Conservation (phyloP, 2,888 invertebrate genomes). For the Matsumyia berberina region DNA sequence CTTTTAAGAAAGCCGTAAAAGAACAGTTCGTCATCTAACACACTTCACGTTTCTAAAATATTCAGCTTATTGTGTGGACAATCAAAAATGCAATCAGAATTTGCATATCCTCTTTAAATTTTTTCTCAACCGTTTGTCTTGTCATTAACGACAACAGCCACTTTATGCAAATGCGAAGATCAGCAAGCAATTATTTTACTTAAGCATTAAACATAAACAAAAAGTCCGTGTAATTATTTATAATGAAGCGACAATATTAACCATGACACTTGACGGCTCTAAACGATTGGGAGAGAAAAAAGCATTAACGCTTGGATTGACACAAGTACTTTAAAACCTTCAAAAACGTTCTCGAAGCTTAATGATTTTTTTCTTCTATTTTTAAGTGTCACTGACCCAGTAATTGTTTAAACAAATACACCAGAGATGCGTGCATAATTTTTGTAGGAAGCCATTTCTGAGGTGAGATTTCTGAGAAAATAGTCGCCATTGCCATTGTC, state of each 20-base stretch:
- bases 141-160: conserved; percentile 22
- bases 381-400: conserved; percentile 57
- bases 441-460: conserved; percentile 20
- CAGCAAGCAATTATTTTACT: conserved; percentile 46
- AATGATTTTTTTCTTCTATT: neutral
- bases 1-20: conserved; percentile 23
- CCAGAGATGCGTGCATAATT: conserved; percentile 11
- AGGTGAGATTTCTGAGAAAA: conserved; percentile 17
- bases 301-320: conserved; percentile 22
- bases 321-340: conserved; percentile 25
- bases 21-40: conserved; percentile 47
- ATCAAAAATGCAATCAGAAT: conserved; percentile 58
- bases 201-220: conserved; percentile 37
- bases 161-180: conserved; percentile 60
- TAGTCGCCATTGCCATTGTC: conserved; percentile 45
- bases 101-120: conserved; percentile 48
- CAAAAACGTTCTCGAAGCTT: conserved; percentile 35
- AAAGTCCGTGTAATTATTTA: conserved; percentile 36
- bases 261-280: conserved; percentile 45
- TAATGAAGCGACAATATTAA: conserved; percentile 48
- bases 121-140: conserved; percentile 35
- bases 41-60: conserved; percentile 17
- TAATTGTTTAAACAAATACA: conserved; percentile 50
- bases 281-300: conserved; percentile 30
- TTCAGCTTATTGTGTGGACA: conserved; percentile 27